Conservation (phyloP, 2,888 invertebrate genomes). For the Chouioia cunea region DNA sequence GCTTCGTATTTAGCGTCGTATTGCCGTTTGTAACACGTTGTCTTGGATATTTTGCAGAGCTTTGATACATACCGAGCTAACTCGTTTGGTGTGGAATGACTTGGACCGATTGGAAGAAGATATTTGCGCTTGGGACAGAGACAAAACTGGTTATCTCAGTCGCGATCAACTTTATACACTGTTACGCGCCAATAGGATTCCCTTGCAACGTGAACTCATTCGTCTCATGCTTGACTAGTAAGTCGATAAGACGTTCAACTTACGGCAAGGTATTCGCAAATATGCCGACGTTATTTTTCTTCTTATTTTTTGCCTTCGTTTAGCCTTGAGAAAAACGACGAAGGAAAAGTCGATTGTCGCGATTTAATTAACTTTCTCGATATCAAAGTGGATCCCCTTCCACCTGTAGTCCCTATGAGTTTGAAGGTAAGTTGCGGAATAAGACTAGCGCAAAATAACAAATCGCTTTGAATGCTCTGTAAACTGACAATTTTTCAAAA, state of each 20-base stretch:
- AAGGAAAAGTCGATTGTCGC: slow-evolving; percentile 76
- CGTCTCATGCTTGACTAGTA: slow-evolving; percentile 80
- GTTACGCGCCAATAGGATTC: slow-evolving; percentile 78
- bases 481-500: slow-evolving; percentile 29
- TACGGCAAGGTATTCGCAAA: neutral
- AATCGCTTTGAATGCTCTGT: neutral
- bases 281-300: slow-evolving; percentile 4
- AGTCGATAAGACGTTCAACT: slow-evolving; percentile 53
- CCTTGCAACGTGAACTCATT: slow-evolving; percentile 77
- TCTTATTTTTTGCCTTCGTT: slow-evolving; percentile 19
- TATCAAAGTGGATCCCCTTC: slow-evolving; percentile 72
- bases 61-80: slow-evolving; percentile 79
- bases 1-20: too few species aligned
- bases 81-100: slow-evolving; percentile 81
- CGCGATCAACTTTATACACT: slow-evolving; percentile 75
- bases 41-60: slow-evolving; percentile 69
- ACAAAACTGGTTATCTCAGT: slow-evolving; percentile 73
- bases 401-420: slow-evolving; percentile 70
- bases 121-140: slow-evolving; percentile 72
- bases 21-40: slow-evolving; percentile 8
- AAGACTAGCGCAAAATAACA: neutral
- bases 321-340: slow-evolving; percentile 76
- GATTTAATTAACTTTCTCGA: slow-evolving; percentile 82
- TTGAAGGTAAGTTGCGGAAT: slow-evolving; percentile 65
- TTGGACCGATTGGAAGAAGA: slow-evolving; percentile 75